These are phyloP conservation scores for Sapajus apella DNA, from an alignment of 2,113 vertebrate genomes.

Conservation along the genomic window DNA sequence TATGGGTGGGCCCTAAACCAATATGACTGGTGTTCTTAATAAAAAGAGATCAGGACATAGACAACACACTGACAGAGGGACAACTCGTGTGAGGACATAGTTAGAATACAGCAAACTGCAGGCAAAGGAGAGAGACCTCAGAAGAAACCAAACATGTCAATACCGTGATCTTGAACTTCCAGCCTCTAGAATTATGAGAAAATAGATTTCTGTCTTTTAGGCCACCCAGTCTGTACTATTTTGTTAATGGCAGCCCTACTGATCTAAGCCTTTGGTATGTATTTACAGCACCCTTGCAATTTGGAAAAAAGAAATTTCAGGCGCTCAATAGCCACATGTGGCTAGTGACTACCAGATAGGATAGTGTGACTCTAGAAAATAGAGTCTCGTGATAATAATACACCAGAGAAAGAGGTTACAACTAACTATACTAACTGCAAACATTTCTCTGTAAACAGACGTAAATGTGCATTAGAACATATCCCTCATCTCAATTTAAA, in stretches of 20 bases:
- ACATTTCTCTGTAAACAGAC: constrained; percentile 37
- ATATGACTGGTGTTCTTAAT: neutral
- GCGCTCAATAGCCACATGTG: neutral
- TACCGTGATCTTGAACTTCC: neutral
- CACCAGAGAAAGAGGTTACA: neutral
- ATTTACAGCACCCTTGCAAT: neutral
- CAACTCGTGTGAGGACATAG: neutral
- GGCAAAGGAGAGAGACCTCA: neutral
- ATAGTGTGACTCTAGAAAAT: neutral
- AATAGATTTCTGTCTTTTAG: constrained; percentile 13
- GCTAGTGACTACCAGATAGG: neutral
- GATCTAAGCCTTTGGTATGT: neutral
- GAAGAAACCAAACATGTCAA: neutral
- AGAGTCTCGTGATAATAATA: constrained; percentile 36
- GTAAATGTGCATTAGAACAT: neutral
- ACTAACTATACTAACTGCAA: neutral
- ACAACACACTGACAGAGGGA: neutral
- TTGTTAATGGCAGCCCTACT: neutral
- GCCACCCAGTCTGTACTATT: neutral
- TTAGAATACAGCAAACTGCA: neutral
- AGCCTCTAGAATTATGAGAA: neutral
- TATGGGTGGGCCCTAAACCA: neutral
- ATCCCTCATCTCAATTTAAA: neutral
- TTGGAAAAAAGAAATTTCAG: constrained; percentile 3
- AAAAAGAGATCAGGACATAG: neutral